Conservation (phyloP, 1,140 invertebrate genomes). For the Papilio polyxenes region DNA sequence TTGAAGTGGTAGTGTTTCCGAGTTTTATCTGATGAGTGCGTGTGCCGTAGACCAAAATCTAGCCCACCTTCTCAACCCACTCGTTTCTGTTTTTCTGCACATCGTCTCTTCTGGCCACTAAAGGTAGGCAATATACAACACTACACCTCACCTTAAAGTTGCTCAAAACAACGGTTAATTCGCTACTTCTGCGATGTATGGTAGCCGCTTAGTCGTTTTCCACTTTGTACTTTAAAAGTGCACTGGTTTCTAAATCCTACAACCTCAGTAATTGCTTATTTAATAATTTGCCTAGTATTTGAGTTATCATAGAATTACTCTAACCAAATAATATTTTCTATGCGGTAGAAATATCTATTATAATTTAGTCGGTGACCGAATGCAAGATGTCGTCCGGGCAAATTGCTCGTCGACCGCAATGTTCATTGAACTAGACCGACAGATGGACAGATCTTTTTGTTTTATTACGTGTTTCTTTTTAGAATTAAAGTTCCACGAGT, state of each 20-base stretch:
- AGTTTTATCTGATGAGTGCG: background rate
- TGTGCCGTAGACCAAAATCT: background rate
- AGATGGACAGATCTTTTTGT: constrained; percentile 51
- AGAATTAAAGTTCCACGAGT: constrained; percentile 33
- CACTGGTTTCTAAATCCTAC: background rate
- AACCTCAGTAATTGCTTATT: background rate
- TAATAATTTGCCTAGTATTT: background rate
- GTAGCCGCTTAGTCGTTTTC: too few species aligned
- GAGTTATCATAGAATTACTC: background rate
- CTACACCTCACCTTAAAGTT: too few species aligned
- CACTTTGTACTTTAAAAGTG: background rate
- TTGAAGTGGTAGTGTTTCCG: background rate
- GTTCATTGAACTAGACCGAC: constrained; percentile 49
- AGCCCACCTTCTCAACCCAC: background rate
- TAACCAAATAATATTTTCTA: background rate
- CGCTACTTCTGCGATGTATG: too few species aligned
- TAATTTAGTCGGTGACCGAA: constrained; percentile 32
- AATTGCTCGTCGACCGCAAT: constrained; percentile 52
- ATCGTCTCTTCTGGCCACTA: too few species aligned
- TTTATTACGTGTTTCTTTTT: constrained; percentile 36
- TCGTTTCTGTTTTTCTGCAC: background rate
- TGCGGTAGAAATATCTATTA: constrained; percentile 9
- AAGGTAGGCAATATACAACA: too few species aligned
- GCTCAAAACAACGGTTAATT: too few species aligned
- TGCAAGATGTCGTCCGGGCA: constrained; percentile 51